Percentiles rank a stretch among this genome's conserved stretches.
Conservation (phyloP, 1,140 invertebrate genomes). For the Zeugodacus cucurbitae region DNA sequence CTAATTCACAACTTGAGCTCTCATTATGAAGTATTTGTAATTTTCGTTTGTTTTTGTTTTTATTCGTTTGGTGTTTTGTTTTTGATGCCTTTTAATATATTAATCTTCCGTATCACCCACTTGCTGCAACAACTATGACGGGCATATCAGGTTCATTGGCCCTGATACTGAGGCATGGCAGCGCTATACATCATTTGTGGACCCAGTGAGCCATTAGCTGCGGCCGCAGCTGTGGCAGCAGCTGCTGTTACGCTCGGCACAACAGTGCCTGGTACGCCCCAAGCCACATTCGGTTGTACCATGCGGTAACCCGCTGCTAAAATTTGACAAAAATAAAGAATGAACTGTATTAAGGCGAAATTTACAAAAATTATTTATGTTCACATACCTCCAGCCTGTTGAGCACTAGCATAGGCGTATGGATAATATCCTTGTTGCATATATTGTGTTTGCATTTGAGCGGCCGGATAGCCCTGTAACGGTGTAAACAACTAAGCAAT, state of each 20-base stretch:
- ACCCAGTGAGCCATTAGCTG: conserved; percentile 68
- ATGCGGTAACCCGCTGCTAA: conserved; percentile 66
- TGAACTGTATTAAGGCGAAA: conserved; percentile 10
- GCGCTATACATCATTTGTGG: conserved; percentile 79
- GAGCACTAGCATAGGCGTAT: conserved; percentile 64
- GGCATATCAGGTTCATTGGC: conserved; percentile 70
- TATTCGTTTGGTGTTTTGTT: background rate
- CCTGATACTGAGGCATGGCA: conserved; percentile 82
- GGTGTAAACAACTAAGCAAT: conserved; percentile 41
- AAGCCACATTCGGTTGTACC: conserved; percentile 68
- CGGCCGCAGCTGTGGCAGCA: conserved; percentile 68
- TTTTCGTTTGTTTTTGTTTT: background rate
- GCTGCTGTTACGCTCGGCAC: conserved; percentile 69
- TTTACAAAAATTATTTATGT: background rate
- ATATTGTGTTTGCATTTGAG: conserved; percentile 75
- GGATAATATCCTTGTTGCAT: conserved; percentile 73
- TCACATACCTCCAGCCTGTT: conserved; percentile 60
- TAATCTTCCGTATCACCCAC: conserved; percentile 14
- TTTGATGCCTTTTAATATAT: conserved; percentile 30
- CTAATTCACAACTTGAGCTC: conserved; percentile 12
- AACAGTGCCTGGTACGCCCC: conserved; percentile 69
- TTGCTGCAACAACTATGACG: conserved; percentile 42
- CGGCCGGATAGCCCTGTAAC: conserved; percentile 63
- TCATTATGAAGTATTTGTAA: background rate
- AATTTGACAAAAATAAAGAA: conserved; percentile 41